A percentile compares a stretch with the other conserved stretches of the same genome.
Conservation (phyloP, 1,140 invertebrate species). For the Anastrepha obliqua region DNA sequence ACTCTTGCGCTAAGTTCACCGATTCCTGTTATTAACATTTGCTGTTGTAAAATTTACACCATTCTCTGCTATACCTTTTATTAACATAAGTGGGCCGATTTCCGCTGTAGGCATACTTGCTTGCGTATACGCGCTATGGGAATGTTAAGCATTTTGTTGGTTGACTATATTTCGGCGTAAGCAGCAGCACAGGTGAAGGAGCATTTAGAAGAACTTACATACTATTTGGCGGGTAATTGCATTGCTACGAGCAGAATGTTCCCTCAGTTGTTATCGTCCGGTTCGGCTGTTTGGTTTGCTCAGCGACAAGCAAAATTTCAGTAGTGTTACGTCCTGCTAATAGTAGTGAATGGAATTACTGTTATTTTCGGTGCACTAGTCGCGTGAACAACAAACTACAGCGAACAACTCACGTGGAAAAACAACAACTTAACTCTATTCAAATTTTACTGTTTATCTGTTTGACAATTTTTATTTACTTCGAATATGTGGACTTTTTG, state of each 20-base stretch:
- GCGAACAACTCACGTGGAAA: background rate
- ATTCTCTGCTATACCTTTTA: background rate
- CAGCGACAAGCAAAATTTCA: background rate
- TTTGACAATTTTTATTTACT: background rate
- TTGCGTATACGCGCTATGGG: too few species aligned
- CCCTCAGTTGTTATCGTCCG: conserved; percentile 34
- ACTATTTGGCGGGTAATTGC: conserved; percentile 22
- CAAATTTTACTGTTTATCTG: background rate
- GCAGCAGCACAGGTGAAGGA: background rate
- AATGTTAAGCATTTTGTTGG: background rate
- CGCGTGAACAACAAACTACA: background rate
- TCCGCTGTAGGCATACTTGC: background rate
- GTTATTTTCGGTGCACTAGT: background rate
- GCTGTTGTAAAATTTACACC: too few species aligned
- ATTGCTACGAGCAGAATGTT: background rate
- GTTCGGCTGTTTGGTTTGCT: conserved; percentile 38
- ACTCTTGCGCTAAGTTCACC: background rate
- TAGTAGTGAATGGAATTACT: background rate
- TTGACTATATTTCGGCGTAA: background rate
- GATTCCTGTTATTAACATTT: conserved; percentile 6
- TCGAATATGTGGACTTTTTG: background rate
- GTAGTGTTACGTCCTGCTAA: background rate
- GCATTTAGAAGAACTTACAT: background rate
- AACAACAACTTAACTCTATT: background rate
- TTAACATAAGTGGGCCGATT: background rate